Evolutionary conservation across 2,888 invertebrate species (phyloP), one percentile per base, ranked within the genome.

Genomic region (Rhaphigaster nebulosa): DNA sequence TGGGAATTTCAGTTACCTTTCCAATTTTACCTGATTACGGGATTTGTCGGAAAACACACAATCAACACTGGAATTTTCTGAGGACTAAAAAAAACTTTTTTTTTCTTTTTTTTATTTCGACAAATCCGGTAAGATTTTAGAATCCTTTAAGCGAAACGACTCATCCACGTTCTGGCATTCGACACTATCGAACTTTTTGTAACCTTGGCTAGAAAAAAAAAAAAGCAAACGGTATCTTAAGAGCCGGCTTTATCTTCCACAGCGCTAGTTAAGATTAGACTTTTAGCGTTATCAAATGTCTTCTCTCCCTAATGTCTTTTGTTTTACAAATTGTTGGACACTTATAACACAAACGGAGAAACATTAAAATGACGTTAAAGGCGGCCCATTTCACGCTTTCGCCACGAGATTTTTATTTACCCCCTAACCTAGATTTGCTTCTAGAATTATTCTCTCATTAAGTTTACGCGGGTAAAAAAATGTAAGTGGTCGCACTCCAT

Each of bases 301-400:
- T 84, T 26, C 45, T 26, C 45, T 45, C 45, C 84, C 26, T 84
- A 84, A 84, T 84, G 84, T 45, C 41, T 84, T 84, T 84, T 84
- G 84, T 84, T 84, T 45, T 84, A 84, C 41, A 84, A 84, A 45
- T 84, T 45, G 45, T 84, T 41, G 84, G 13, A 45, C 84, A 84
- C 41, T 34, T 70, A 70, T 70, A 70, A 70, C 70, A 70, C 34
- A 70, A 70, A 70, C 34, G 18, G 34, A 20, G 70, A 34, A 70
- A 70, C 70, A 70, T 70, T 70, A 70, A 70, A 70, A 34, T 70
- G 20, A 34, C 70, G 70, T 70, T 70, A 70, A 70, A 70, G 70
- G 70, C 70, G 18, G 18, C 5, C 70, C 70, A 70, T 70, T 70
- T 70, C 70, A 70, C 70, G 70, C 34, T 70, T 70, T 34, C 70